These are phyloP conservation scores for Chascanopsetta lugubris DNA, from an alignment of 2,113 vertebrate genomes.

Conservation along the genomic window DNA sequence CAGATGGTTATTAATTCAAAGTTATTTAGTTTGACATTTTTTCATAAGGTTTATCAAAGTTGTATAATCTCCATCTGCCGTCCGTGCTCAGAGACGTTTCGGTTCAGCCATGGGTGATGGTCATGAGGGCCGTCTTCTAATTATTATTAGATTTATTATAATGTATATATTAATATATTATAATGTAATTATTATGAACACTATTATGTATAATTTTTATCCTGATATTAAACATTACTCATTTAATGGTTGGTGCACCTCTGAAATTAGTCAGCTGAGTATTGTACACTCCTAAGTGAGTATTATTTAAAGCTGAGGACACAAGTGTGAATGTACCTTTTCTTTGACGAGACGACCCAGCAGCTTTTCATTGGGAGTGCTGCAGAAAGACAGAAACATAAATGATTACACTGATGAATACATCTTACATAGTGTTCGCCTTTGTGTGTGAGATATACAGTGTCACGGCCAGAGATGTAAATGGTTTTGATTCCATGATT, in stretches of 20 bases:
- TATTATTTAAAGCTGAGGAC: too few relatives aligned
- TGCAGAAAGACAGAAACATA: constrained; percentile 68
- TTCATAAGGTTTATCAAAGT: not conserved
- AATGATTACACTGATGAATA: not conserved
- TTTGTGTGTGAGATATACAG: not conserved
- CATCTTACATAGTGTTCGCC: not conserved
- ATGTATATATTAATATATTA: too few relatives aligned
- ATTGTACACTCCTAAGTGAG: too few relatives aligned
- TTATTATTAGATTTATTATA: too few relatives aligned
- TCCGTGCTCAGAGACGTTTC: not conserved
- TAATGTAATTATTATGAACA: too few relatives aligned
- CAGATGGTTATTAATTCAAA: too few relatives aligned
- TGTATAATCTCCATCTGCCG: not conserved
- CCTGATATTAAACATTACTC: not conserved
- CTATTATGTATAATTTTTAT: not conserved
- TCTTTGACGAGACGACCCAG: constrained; percentile 96
- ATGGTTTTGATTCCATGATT: not conserved
- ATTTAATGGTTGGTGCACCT: too few relatives aligned
- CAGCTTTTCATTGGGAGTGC: constrained; percentile 97
- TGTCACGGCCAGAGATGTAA: not conserved
- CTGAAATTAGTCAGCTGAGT: too few relatives aligned
- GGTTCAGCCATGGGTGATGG: not conserved
- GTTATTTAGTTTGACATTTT: too few relatives aligned
- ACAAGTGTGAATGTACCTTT: constrained; percentile 86
- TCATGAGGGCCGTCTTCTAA: not conserved